Base-by-base conservation (phyloP, 1,140 invertebrate genomes). In the Halesus radiatus region DNA sequence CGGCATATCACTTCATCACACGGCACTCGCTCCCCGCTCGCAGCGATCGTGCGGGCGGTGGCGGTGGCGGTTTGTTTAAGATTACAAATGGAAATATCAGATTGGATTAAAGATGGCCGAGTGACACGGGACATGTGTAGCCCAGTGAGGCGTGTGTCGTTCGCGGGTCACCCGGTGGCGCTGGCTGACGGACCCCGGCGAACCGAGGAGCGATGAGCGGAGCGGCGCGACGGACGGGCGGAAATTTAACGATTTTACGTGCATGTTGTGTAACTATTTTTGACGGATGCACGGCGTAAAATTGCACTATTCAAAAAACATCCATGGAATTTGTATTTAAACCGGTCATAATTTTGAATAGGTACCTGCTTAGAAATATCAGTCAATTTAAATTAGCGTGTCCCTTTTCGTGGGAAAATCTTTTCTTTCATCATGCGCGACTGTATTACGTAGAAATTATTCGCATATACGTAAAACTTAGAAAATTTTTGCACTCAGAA, bases 11-110 rank as follows among this genome's bases (percentile, higher is more conserved):
- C 66, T 70, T 20, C 66, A 70, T 70, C 66, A 45, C 15, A 29
- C 37, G 18, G 37, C n/a, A 37, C 10, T 32, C 23, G 26, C 62
- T 26, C 20, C 60, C 20, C 62, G 26, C 22, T 23, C 23, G 62
- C 5, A 32, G 62, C 22, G 22, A 23, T 23, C 22, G 62, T 64
- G 62, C 22, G 62, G 23, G 20, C 20, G 58, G 18, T n/a, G 16
- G 64, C 64, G 64, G 64, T 56, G 72, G 72, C 50, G 72, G 72
- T 54, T 58, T 74, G 52, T 37, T 74, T 56, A 56, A 74, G 72
- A 77, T 64, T 77, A 77, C 64, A 78, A 78, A 78, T 78, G 64
- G 62, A 70, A 78, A 78, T 70, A 78, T 78, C 62, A 78, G 62
- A 78, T 68, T 56, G 52, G 76, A 78, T 78, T 78, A 78, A 78